These are phyloP conservation scores for Alloplasta piceator DNA, from an alignment of 2,888 invertebrate genomes.

Conservation along the genomic window DNA sequence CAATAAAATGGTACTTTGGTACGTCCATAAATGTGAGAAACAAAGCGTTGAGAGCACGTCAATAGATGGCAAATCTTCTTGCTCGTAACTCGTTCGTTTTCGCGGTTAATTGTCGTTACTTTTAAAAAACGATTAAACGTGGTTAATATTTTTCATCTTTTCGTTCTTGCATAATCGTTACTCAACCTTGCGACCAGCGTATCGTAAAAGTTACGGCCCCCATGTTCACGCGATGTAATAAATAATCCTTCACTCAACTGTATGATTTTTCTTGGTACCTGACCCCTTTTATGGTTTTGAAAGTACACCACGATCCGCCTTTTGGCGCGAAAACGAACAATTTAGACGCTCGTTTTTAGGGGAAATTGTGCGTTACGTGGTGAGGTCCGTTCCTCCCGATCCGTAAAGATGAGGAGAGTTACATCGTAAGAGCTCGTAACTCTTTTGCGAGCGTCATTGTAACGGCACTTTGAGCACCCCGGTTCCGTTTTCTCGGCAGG, in stretches of 20 bases:
- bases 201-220: conserved; percentile 37
- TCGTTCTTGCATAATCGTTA: conserved; percentile 22
- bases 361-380: conserved; percentile 9
- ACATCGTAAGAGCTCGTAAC: background rate
- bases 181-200: background rate
- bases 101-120: conserved; percentile 11
- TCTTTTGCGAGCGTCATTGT: conserved; percentile 25
- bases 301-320: conserved; percentile 13
- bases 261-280: background rate
- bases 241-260: conserved; percentile 23
- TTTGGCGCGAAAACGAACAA: conserved; percentile 16
- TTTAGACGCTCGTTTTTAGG: conserved; percentile 12
- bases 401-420: too few relatives aligned
- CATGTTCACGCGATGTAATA: conserved; percentile 10
- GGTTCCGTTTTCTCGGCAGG: conserved; percentile 29
- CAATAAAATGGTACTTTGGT: conserved; percentile 7
- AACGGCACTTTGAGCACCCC: conserved; percentile 27
- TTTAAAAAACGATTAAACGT: background rate
- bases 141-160: conserved; percentile 9
- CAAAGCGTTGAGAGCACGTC: too few relatives aligned
- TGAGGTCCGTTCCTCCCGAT: conserved; percentile 1
- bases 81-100: background rate
- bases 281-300: conserved; percentile 19
- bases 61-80: too few relatives aligned
- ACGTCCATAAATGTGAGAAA: background rate